These are phyloP conservation scores for Diadumene lineata DNA, from an alignment of 92 coral and sea anemone genomes.

Conservation along the genomic window DNA sequence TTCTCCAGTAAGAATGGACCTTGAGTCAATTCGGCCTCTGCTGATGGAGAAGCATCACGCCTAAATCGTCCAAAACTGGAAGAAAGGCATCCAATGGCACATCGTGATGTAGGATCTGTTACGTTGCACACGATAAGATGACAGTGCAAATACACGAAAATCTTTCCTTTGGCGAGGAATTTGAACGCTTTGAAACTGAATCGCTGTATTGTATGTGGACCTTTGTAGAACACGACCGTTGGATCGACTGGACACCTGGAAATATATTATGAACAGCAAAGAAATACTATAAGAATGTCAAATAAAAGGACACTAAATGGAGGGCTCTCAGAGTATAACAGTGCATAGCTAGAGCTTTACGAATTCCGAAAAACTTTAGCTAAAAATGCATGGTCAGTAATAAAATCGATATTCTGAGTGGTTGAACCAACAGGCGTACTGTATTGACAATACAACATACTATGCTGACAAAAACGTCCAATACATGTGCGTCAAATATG, in stretches of 20 bases:
- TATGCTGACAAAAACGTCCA: no score
- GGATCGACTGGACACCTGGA: conserved; percentile 66
- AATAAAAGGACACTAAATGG: no score
- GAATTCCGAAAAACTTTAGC: not conserved
- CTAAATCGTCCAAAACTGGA: conserved; percentile 43
- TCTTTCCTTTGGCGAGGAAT: conserved; percentile 59
- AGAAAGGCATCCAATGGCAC: conserved; percentile 55
- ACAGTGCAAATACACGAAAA: conserved; percentile 76
- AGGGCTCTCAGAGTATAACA: not conserved
- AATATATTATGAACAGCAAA: no score
- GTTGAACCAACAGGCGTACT: no score
- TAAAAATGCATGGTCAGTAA: no score
- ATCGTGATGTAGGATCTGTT: conserved; percentile 59
- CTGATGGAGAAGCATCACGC: conserved; percentile 33
- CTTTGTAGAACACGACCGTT: conserved; percentile 47
- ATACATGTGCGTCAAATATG: no score
- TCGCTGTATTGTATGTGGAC: conserved; percentile 51
- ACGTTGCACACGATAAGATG: conserved; percentile 79
- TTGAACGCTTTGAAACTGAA: conserved; percentile 81
- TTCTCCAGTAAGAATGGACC: conserved; percentile 66
- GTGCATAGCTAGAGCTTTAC: no score
- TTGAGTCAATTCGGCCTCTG: conserved; percentile 59
- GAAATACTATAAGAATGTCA: no score
- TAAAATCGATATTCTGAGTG: no score
- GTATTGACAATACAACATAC: no score